Evolutionary conservation across 2,113 vertebrate species (phyloP), one percentile per base, ranked within the genome.

Genomic region (Tamias sibiricus): DNA sequence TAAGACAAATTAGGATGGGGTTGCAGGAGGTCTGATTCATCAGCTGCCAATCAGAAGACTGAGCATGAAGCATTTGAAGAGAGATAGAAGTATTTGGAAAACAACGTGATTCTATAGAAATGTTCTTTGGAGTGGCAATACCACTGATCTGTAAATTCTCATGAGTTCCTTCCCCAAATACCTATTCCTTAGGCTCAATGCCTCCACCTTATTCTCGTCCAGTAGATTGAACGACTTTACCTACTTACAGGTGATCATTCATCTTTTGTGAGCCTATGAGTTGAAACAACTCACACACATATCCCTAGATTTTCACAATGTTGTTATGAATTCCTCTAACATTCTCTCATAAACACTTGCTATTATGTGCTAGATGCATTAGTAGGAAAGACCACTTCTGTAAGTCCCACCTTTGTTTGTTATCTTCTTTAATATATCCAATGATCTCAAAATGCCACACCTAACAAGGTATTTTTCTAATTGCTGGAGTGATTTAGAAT

Each of bases 251-350:
- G n/a, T 68, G 72, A 74, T 84, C 14, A n/a, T 57, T 87, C 80
- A 28, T 79, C 52, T 76, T 42, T 37, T 52, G 4, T 71, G 68
- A 79, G 42, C 22, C 57, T 44, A 69, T 2, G 32, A 86, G 68
- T 12, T 68, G 9, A 35, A 72, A 52, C 20, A 72, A 32, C 16
- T 37, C 71, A 4, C 16, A 66, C 28, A 44, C 14, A 57, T 76
- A 49, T 84, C 2, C 4, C 4, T 32, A 37, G 6, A 20, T 4
- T 90, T 72, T 40, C 14, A 49, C 24, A 49, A 1, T 37, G 44
- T 71, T 26, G 7, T 89, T 95, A n/a, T 77, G 32, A 95, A 74
- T 87, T 92, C 44, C 74, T 69, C 88, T 20, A 59, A 32, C 28
- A 30, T 59, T 89, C 35, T 83, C 44, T 52, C 19, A 57, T 68